Conservation (phyloP, 2,888 invertebrate species). For the Boloria selene region DNA sequence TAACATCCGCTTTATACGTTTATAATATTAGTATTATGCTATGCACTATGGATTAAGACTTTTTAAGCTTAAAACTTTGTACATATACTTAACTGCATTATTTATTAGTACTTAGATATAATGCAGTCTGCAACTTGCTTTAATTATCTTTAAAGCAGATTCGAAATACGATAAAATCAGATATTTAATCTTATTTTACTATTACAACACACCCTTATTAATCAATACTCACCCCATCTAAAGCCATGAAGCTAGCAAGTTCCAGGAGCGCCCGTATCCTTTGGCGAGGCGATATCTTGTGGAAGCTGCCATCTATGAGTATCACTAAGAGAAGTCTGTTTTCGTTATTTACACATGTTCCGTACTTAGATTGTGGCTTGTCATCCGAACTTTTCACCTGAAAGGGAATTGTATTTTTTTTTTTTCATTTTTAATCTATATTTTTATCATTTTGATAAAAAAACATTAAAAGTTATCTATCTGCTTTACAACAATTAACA, state of each 20-base stretch:
- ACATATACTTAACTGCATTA: too few species aligned
- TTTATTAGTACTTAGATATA: too few species aligned
- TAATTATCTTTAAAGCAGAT: too few species aligned
- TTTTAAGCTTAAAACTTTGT: too few species aligned
- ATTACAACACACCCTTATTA: not conserved
- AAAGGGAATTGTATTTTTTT: slow-evolving; percentile 13
- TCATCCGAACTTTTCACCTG: slow-evolving; percentile 73
- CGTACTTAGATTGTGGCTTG: slow-evolving; percentile 74
- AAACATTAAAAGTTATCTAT: too few species aligned
- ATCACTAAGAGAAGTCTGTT: slow-evolving; percentile 84
- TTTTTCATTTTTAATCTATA: not conserved
- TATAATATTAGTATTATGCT: too few species aligned
- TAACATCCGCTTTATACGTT: too few species aligned
- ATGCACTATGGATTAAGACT: too few species aligned
- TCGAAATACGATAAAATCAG: too few species aligned
- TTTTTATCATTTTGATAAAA: not conserved
- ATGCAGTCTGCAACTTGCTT: too few species aligned
- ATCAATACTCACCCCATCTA: slow-evolving; percentile 82
- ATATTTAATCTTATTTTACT: not conserved
- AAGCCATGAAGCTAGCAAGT: slow-evolving; percentile 86
- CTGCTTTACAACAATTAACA: too few species aligned
- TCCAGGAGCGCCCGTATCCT: slow-evolving; percentile 87
- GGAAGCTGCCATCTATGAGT: slow-evolving; percentile 85
- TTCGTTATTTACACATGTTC: slow-evolving; percentile 62
- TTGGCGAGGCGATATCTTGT: slow-evolving; percentile 83